Base-by-base conservation (phyloP, 2,113 vertebrate genomes). In the Lynx canadensis region DNA sequence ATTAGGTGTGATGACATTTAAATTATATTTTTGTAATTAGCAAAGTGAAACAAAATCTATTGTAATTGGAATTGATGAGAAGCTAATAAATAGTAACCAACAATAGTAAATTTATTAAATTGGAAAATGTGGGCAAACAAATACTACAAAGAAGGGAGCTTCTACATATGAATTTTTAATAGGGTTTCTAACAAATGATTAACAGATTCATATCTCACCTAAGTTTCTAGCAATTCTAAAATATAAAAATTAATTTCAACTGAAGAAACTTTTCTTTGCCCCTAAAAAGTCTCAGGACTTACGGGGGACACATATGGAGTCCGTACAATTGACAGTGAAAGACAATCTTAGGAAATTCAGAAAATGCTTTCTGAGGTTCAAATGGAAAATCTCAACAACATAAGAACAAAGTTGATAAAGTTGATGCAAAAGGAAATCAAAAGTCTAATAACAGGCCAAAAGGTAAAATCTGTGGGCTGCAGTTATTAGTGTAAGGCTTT, bases 21-120 rank as follows among this genome's bases (percentile, higher is more conserved):
- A 89, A 79, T 92, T 79, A 78, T 65, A 92, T 86, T 92, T 92
- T 82, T 41, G 79, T 60, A 90, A 69, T 88, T 88, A 94, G 66
- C 19, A 97, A 95, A 95, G 89, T 83, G 9, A 93, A 97, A 96
- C 83, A 78, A 94, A 91, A 78, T 36, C 45, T 23, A 80, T 52
- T 85, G 9, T 23, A 93, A 91, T 63, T 83, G 2, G 36, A 94
- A 96, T 48, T 81, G 25, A 95, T 63, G 7, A 65, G 38, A 95
- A 36, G 36, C 7, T 96, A 96, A 81, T 86, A 89, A 89, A 69
- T 48, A 93, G 71, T 66, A 96, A 91, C 31, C 29, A 89, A 25
- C 1, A 82, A 80, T 63, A 94, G 80, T 74, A 84, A 82, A 80
- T 78, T 87, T 8, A 21, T 18, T 92, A 11, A 86, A 57, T 18